Evolutionary conservation across 2,113 vertebrate species (phyloP), one percentile per base, ranked within the genome.

Genomic region (Mustela nigripes): DNA sequence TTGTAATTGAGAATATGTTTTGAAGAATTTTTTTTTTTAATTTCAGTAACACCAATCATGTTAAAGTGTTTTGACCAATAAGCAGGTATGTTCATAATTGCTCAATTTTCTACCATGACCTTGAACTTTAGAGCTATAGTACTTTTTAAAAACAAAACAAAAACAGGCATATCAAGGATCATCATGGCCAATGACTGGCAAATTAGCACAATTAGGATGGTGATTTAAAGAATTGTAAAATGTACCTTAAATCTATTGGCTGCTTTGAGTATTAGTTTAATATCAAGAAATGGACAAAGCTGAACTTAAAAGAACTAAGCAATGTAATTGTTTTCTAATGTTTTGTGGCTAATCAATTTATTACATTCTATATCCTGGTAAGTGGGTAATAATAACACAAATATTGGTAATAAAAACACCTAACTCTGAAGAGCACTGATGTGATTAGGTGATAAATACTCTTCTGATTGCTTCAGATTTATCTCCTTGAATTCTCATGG

Each of bases 191-290:
- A 10, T 89, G 71, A 58, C 21, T 74, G 88, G 10, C 14, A 80
- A 89, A 82, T 53, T 33, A 15, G 31, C 58, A 86, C 21, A 76
- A 12, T 74, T 95, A 60, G 10, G 6, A 65, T 53, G 33, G 10
- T 42, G 83, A 95, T 89, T 82, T 18, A 71, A 95, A 42, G 12
- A 86, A 81, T 22, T 93, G 1, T 82, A 95, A 65, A 5, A 92
- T 80, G 5, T 53, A n/a, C 26, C 28, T 33, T 14, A 76, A 91
- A 39, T 12, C 18, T 67, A 89, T 28, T 91, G 56, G 81, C 58
- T 88, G 7, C 39, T 82, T 10, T 69, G 36, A 89, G 42, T 88
- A 3, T 69, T 91, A 81, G 21, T 92, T 97, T 69, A 76, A 84
- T 60, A 28, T 39, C 12, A 80, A 85, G 18, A 93, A 12, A 39